phyloP scores from a whole-genome alignment of 1,140 invertebrate species.

The Drosophila sucinea region DNA sequence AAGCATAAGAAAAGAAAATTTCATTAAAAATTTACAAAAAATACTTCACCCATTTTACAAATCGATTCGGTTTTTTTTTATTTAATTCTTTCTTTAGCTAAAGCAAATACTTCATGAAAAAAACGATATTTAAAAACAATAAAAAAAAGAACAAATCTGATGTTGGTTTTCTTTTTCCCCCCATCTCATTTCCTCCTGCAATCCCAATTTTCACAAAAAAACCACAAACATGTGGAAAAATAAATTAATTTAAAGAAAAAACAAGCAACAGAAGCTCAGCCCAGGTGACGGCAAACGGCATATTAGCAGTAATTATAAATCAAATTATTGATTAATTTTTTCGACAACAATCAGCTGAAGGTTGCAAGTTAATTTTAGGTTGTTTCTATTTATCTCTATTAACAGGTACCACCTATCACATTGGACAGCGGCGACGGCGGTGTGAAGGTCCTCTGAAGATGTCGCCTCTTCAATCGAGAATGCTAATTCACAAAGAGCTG shows the following conservation, averaged over 20 bases:
- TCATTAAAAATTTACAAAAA: conserved; percentile 11
- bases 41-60: conserved; percentile 12
- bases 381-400: background rate
- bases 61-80: conserved; percentile 8
- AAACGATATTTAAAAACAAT: background rate
- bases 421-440: background rate
- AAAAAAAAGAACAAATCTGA: background rate
- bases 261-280: conserved; percentile 6
- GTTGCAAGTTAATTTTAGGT: background rate
- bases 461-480: conserved; percentile 1
- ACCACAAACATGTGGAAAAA: conserved; percentile 2
- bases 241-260: background rate
- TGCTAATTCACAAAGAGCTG: conserved; percentile 7
- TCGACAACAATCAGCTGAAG: background rate
- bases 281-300: conserved; percentile 4
- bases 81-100: conserved; percentile 10
- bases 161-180: conserved; percentile 6
- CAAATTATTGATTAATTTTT: background rate
- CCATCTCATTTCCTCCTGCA: background rate
- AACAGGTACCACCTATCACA: conserved; percentile 7
- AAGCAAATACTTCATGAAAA: conserved; percentile 1
- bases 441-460: background rate
- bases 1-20: conserved; percentile 22
- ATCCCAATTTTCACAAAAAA: background rate
- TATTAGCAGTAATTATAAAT: conserved; percentile 9